These are phyloP conservation scores for Labrus mixtus DNA, from an alignment of 2,113 vertebrate genomes.

Conservation along the genomic window DNA sequence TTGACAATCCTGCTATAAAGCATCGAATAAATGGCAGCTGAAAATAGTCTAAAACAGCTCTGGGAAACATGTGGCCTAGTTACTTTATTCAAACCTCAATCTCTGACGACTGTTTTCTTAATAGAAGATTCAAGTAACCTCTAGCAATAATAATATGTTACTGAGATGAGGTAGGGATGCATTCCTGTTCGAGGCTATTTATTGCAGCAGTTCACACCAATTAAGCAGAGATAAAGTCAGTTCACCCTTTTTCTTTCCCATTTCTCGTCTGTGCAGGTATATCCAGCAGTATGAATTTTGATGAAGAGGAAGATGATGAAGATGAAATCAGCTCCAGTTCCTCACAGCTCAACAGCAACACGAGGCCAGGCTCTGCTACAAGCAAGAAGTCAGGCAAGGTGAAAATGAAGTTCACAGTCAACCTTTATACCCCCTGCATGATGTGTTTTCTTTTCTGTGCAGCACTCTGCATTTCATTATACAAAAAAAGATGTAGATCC, in stretches of 20 bases:
- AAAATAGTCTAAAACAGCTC: background rate
- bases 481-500: background rate
- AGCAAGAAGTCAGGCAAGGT: slow-evolving; percentile 97
- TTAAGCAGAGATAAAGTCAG: background rate
- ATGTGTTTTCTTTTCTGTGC: background rate
- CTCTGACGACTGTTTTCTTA: background rate
- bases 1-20: background rate
- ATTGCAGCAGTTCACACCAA: background rate
- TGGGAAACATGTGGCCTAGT: background rate
- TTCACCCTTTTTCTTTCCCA: background rate
- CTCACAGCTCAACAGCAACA: slow-evolving; percentile 96
- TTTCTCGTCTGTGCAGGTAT: slow-evolving; percentile 84
- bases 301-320: slow-evolving; percentile 96
- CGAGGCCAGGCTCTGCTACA: slow-evolving; percentile 93
- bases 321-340: slow-evolving; percentile 98
- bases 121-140: background rate
- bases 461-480: background rate
- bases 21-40: background rate
- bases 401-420: slow-evolving; percentile 9
- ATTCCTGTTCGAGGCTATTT: background rate
- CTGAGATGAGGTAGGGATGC: background rate
- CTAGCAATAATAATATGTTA: background rate
- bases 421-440: background rate
- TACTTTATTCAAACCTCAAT: background rate
- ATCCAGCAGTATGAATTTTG: slow-evolving; percentile 99